Conservation (phyloP, 37 sponge, comb jelly and placozoan species). For the Trichoplax adhaerens region DNA sequence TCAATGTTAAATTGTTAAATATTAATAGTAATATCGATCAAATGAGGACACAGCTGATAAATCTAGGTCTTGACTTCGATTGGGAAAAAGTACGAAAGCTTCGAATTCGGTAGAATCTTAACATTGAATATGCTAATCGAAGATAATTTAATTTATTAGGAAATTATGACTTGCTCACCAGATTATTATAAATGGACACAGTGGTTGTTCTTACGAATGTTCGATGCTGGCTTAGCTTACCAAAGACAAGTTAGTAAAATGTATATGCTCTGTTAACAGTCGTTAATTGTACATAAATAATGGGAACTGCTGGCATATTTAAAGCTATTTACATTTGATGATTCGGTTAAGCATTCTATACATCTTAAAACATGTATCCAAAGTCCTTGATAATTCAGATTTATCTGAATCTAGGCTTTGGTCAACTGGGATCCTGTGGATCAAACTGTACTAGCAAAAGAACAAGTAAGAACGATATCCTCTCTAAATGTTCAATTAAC, state of each 20-base stretch:
- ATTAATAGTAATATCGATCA: conserved; percentile 34
- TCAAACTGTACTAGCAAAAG: conserved; percentile 72
- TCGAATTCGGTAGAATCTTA: background rate
- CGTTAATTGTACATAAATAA: background rate
- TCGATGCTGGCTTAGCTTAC: conserved; percentile 56
- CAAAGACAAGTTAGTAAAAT: conserved; percentile 23
- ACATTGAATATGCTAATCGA: background rate
- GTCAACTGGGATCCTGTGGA: conserved; percentile 93
- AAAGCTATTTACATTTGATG: background rate
- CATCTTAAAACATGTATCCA: conserved; percentile 2
- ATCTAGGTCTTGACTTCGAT: conserved; percentile 61
- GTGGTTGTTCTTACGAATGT: conserved; percentile 73
- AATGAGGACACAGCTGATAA: conserved; percentile 45
- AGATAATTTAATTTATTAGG: conserved; percentile 17
- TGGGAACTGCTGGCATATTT: background rate
- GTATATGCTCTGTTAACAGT: background rate
- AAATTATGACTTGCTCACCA: conserved; percentile 51
- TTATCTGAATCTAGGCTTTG: conserved; percentile 18
- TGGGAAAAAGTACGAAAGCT: conserved; percentile 42
- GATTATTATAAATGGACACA: conserved; percentile 80
- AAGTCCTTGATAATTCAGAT: background rate
- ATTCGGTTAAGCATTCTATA: background rate
- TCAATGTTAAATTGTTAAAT: no score
- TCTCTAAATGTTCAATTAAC: no score
- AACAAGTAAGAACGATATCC: conserved; percentile 27